A percentile compares a stretch with the other conserved stretches of the same genome.
Evolutionary conservation across 2,888 invertebrate species (phyloP).

Genomic region (Atrina japonica): DNA sequence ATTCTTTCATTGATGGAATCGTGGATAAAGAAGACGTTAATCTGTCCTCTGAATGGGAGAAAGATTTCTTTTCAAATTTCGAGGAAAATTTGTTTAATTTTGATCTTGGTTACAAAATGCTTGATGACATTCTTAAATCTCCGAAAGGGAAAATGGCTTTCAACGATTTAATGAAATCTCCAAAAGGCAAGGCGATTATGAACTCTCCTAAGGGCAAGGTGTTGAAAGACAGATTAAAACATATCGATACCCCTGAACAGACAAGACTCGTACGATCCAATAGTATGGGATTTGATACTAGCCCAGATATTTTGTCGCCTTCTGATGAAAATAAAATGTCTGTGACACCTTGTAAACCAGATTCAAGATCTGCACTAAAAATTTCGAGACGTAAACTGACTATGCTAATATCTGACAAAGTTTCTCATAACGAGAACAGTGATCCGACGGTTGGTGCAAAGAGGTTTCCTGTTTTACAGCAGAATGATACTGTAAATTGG

Average conservation of each 20-base stretch:
- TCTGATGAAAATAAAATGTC: constrained; percentile 57
- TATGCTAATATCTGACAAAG: constrained; percentile 40
- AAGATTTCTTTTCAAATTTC: constrained; percentile 65
- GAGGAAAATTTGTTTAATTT: constrained; percentile 68
- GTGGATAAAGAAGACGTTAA: constrained; percentile 39
- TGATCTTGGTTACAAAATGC: constrained; percentile 48
- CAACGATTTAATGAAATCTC: constrained; percentile 52
- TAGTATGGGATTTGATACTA: constrained; percentile 14
- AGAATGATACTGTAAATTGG: constrained; percentile 28
- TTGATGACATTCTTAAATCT: constrained; percentile 61
- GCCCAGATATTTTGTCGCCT: constrained; percentile 24
- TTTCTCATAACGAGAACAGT: no score
- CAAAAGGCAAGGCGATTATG: constrained; percentile 46
- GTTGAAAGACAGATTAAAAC: constrained; percentile 28
- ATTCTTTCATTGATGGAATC: constrained; percentile 25
- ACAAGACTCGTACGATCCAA: neutral
- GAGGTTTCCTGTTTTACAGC: neutral
- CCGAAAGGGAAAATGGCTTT: constrained; percentile 58
- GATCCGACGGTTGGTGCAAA: no score
- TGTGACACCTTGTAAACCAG: constrained; percentile 46
- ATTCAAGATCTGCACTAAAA: constrained; percentile 30
- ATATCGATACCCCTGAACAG: constrained; percentile 25
- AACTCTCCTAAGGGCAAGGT: constrained; percentile 43
- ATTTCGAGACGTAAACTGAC: constrained; percentile 54
- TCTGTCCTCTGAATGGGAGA: constrained; percentile 65